A percentile compares a stretch with the other conserved stretches of the same genome.
Evolutionary conservation across 2,888 invertebrate genomes (phyloP).

Genomic region (Cartodere bifasciata): DNA sequence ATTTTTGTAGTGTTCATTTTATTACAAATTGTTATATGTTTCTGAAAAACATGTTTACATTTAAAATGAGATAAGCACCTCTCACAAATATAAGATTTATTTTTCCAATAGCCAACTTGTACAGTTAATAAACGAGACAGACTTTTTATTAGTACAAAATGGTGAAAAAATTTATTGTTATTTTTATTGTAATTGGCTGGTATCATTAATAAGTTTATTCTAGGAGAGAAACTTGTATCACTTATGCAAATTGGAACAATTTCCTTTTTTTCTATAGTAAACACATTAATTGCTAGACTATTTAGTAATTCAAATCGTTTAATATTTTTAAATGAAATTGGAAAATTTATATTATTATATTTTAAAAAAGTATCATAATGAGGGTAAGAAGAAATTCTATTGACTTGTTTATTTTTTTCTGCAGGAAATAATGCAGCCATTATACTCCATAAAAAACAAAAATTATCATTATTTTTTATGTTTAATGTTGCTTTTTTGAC

Average conservation of each 20-base stretch:
- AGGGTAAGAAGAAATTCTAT: not conserved
- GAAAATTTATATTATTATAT: not conserved
- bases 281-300: not conserved
- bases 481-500: constrained; percentile 16
- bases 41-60: no score
- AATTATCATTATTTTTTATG: constrained; percentile 16
- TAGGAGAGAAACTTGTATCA: not conserved
- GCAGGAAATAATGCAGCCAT: constrained; percentile 11
- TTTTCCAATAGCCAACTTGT: not conserved
- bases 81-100: not conserved
- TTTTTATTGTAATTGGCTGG: not conserved
- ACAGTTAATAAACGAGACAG: not conserved
- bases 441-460: constrained; percentile 16
- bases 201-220: not conserved
- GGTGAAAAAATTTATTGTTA: not conserved
- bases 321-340: constrained; percentile 1
- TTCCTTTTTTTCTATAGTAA: not conserved
- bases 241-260: not conserved
- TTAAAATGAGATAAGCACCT: not conserved
- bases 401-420: not conserved
- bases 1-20: no score
- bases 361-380: constrained; percentile 1
- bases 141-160: constrained; percentile 2
- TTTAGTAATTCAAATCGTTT: not conserved
- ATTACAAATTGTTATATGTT: no score